Evolutionary conservation across 1,140 invertebrate species (phyloP), one percentile per base, ranked within the genome.

Genomic region (Atopsyche davidsoni): DNA sequence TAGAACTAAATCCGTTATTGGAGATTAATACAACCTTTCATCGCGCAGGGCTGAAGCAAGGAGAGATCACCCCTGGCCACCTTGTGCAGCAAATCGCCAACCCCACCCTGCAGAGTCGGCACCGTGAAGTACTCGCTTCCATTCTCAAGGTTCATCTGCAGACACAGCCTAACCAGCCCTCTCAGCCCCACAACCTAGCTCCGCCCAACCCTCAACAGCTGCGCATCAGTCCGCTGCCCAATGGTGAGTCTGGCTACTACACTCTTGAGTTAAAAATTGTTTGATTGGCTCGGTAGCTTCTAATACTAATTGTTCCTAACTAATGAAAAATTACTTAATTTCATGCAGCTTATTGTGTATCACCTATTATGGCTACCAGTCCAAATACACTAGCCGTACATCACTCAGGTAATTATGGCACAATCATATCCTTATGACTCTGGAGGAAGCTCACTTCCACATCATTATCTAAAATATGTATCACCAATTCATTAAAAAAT

Each of bases 51-150:
- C 65, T 86, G 53, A 80, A 81, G 58, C 76, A 80, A 17, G 85
- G 84, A 41, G 82, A 86, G 63, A 80, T 88, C n/a, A 85, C 83
- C 1, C 75, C 76, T 17, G 79, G 82, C 58, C 78, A 85, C 62
- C 67, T 88, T 31, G 79, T 86, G 57, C 85, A 88, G 59, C 85
- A 89, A 63, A 67, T 87, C 16, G 76, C 75, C 48, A 87, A 85
- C 68, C 80, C 83, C 0, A 81, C 75, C 9, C 78, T 81, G 69
- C 82, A 83, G 59, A 79, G 75, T 61, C 80, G 79, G 13, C 82
- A 87, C 55, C 78, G 82, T 25, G 86, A 89, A 52, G 69, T 87
- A 48, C 72, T 89, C 48, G 71, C 79, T 22, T 79, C 79, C 35
- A 86, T 88, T 52, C 65, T 86, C 21, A 82, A 81, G 59, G 62